Percentiles rank a stretch among this genome's conserved stretches.
Evolutionary conservation across 2,797 vertebrate genomes (phyloP).

Genomic region (Hydrocynus forskahlii): DNA sequence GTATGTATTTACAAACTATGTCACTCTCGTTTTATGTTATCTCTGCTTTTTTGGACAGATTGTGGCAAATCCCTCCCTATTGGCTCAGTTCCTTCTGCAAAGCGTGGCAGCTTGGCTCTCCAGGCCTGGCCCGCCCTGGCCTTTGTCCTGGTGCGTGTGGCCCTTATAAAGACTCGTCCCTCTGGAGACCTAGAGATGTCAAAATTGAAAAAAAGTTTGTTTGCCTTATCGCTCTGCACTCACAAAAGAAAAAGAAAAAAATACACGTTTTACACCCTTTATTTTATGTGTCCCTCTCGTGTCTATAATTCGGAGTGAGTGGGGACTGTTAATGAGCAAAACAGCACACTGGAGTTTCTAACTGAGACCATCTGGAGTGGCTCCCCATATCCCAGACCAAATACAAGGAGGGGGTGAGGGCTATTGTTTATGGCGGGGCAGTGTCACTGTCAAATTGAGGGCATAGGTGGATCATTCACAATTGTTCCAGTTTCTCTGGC

Average conservation of each 20-base stretch:
- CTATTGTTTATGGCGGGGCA: conserved; percentile 13
- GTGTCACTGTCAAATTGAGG: conserved; percentile 18
- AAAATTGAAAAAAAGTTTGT: conserved; percentile 57
- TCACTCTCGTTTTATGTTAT: background rate
- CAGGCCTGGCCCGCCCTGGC: background rate
- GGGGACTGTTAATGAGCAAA: conserved; percentile 51
- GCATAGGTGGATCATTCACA: conserved; percentile 5
- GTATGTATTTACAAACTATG: background rate
- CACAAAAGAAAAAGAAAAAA: conserved; percentile 27
- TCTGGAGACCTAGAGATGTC: conserved; percentile 28
- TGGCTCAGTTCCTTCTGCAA: background rate
- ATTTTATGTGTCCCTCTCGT: conserved; percentile 54
- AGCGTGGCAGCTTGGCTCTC: background rate
- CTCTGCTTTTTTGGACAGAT: background rate
- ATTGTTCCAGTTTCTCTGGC: background rate
- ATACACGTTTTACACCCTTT: conserved; percentile 52
- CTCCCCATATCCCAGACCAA: conserved; percentile 20
- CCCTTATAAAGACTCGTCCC: conserved; percentile 39
- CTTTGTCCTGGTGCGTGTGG: conserved; percentile 28
- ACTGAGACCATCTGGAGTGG: conserved; percentile 44
- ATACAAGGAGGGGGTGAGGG: background rate
- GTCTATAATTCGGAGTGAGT: conserved; percentile 49
- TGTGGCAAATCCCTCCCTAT: background rate
- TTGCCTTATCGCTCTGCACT: conserved; percentile 48
- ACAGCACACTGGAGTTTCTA: conserved; percentile 40